Base-by-base conservation (phyloP, 2,113 vertebrate genomes). In the Amblyopsis rosae region DNA sequence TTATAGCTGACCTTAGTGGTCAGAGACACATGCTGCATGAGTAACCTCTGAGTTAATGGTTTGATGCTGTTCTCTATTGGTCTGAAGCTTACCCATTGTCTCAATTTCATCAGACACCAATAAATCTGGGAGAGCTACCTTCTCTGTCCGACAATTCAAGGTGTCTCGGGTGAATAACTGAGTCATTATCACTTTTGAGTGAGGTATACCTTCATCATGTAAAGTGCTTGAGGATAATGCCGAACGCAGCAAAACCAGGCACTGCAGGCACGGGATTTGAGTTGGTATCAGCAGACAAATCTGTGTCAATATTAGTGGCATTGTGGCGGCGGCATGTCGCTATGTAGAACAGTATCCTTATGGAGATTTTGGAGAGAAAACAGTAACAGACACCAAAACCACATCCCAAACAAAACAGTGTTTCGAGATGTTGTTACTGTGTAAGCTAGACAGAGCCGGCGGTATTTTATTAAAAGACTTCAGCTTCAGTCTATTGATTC, bases 231-330 rank as follows among this genome's bases (percentile, higher is more conserved):
- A 67, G 55, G 63, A 79, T 70, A 68, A 70, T 66, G 73, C 82
- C 81, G 67, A 86, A 87, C 79, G 60, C 82, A 84, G 82, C 79
- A 70, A 76, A 73, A 73, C n/a, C 54, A 53, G 33, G 47, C 60
- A 48, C 12, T 60, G 72, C 64, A 61, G 60, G 58, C 75, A 80
- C 70, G 65, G 79, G 82, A 79, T 87, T 86, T 72, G 85, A 85
- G 76, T 79, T 77, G 63, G 64, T 69, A 67, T 45, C 59, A 46
- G 49, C 80, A 80, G 61, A 82, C 79, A 60, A 82, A 75, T 69
- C 76, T 74, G 71, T 76, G 62, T 82, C 59, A 67, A 59, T 57
- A 53, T 67, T 46, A 75, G 11, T n/a, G 72, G 66, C 64, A 46
- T 77, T 74, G 61, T 70, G 62, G 66, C 69, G 62, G 66, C 68